Evolutionary conservation across 2,888 invertebrate genomes (phyloP), one percentile per base, ranked within the genome.

Genomic region (Meandrusa payeni): DNA sequence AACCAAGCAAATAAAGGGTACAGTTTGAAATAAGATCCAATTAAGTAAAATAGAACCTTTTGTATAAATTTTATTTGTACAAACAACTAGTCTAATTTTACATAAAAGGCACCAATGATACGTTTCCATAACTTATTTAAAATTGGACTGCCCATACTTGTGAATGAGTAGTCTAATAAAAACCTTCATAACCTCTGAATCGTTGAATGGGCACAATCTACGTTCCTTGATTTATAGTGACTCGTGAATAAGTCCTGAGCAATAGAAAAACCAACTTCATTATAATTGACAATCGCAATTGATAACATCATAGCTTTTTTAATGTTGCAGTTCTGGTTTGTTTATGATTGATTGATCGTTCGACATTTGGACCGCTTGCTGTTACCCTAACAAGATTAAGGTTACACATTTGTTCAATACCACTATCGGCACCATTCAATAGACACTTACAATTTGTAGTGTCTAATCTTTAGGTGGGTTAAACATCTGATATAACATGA

Each of bases 291-390:
- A 23, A 41, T 12, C 17, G 31, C n/a, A 2, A 9, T 6, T 9
- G 32, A 33, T 32, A 41, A 11, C 26, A 41, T 32, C 41, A 26
- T 26, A 10, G 32, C n/a, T 20, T 27, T 27, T 40, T 26, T 24
- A n/a, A 24, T 17, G 32, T 26, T 26, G 41, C 32, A 9, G 23
- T 41, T 44, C 34, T 22, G 12, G 32, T 45, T 36, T 19, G 29
- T 19, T 1, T 38, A 39, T 47, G 48, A 48, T 48, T 48, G 41
- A 48, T 48, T 29, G 41, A 20, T 45, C 27, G 39, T 10, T 38
- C 41, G 48, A 45, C 41, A 48, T 48, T 45, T 41, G 38, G 37
- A 28, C 10, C 17, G 5, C 7, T 20, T n/a, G 10, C 27, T 19
- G 33, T 24, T 33, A 37, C 47, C 43, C 47, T 43, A 37, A 38